Base-by-base conservation (phyloP, 2,113 vertebrate species). In the Dasyprocta punctata region DNA sequence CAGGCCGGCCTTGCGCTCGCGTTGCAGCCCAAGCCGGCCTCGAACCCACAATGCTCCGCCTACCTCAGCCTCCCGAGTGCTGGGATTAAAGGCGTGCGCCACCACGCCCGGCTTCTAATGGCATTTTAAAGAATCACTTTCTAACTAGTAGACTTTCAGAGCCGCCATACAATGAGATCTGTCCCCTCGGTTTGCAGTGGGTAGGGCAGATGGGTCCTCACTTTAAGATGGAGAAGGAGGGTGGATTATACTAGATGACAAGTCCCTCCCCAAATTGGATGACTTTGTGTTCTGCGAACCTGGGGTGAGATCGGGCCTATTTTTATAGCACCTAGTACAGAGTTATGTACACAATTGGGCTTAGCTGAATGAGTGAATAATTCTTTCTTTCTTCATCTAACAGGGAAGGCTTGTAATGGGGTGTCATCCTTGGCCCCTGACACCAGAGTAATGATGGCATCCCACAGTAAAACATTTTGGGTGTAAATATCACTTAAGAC, bases 401-500 rank as follows among this genome's bases (percentile, higher is more conserved):
- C 92, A 96, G 89, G 84, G 54, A 86, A 96, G 73, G 52, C 54
- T 90, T 96, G 47, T 92, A 73, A 92, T 73, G 65, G 47, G 24
- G 36, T 89, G 44, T 96, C 89, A 63, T 94, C 83, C 81, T 97
- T 96, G 95, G 86, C 90, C 89, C 87, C 87, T 93, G 80, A 94
- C 78, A 80, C 47, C 16, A n/a, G 65, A 26, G 54, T 47, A 95
- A 83, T 61, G 78, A 95, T 96, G 97, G 73, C 0, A 0, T 87
- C 67, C 67, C 67, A n/a, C 67, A 89, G 80, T 93, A 82, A 95
- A 96, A 93, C 84, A 92, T 83, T 90, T 97, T 97, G 58, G 17
- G n/a, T 94, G 90, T 96, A 97, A 97, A 94, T 93, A 93, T 95
- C 94, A 96, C 90, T 98, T 93, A 95, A 95, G 90, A 91, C 92